Evolutionary conservation across 2,113 vertebrate species (phyloP).

Genomic region (Eolophus roseicapilla): DNA sequence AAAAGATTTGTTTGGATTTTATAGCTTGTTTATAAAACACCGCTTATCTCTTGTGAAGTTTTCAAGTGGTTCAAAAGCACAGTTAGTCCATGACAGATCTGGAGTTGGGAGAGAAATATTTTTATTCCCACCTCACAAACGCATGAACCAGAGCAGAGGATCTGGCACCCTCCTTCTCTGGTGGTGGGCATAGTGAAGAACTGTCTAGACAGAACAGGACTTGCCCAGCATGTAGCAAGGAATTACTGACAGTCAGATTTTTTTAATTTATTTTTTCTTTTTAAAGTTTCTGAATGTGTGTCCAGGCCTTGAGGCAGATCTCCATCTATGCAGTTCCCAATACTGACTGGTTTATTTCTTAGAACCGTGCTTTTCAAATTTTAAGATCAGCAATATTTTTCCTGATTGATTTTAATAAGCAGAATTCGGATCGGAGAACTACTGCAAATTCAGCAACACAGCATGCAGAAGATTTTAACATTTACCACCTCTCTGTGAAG

Average conservation of each 20-base stretch:
- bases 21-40: slow-evolving; percentile 42
- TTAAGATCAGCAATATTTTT: neutral
- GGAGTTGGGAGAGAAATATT: neutral
- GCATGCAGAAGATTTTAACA: neutral
- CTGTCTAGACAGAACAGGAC: neutral
- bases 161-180: neutral
- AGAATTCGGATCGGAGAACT: neutral
- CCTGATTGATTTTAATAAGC: neutral
- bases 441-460: neutral
- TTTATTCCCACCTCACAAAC: slow-evolving; percentile 4
- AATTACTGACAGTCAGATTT: neutral
- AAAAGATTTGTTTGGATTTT: slow-evolving; percentile 22
- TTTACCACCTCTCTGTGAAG: neutral
- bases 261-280: neutral
- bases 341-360: neutral
- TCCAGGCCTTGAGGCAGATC: neutral
- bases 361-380: neutral
- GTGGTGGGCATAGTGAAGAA: neutral
- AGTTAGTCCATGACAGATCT: neutral
- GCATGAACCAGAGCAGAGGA: neutral
- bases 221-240: neutral
- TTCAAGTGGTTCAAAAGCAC: slow-evolving; percentile 32
- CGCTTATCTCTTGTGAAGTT: neutral
- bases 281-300: neutral
- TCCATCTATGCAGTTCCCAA: neutral